Base-by-base conservation (phyloP, 1,140 invertebrate genomes). In the Drosophila bocqueti region DNA sequence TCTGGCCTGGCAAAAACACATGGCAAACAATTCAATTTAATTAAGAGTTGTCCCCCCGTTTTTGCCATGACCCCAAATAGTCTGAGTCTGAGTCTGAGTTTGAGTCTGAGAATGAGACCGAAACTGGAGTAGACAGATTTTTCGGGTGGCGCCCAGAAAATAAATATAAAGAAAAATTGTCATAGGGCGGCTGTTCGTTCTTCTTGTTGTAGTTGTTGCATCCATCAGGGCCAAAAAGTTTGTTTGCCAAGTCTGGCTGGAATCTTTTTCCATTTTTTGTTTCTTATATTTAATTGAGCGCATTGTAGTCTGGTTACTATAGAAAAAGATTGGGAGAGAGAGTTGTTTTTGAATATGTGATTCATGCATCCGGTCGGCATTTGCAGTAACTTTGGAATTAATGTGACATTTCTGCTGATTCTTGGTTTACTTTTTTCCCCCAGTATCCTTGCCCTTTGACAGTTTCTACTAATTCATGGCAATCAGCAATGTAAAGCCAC, bases 21-120 rank as follows among this genome's bases (percentile, higher is more conserved):
- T 81, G 77, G 77, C 81, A 81, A 79, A 83, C 87, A 91, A 91
- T 91, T 91, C 81, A 87, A 91, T 91, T 91, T 91, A 91, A 87
- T 91, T 91, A 84, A 84, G 83, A 91, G 80, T 83, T 77, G 72
- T 80, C 38, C 67, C 61, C 43, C 52, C 26, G 2, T 18, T 52
- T 40, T 40, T 24, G 43, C 77, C 60, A 67, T 38, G 71, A 65
- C 69, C 62, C 49, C 38, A 55, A 74, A 63, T 38, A 63, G 50
- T 47, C 54, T 31, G 34, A 60, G 31, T 7, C 58, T 24, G 24
- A 24, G 24, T 24, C 3, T 24, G 24, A 24, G 24, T 24, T 3
- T 24, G 24, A 24, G 24, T 3, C 3, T 36, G 26, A 26, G 45
- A 60, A 18, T 34, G 34, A 24, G 55, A 50, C 8, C n/a, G 36